phyloP scores from a whole-genome alignment of 1,140 invertebrate species.

The Pararge aegeria region DNA sequence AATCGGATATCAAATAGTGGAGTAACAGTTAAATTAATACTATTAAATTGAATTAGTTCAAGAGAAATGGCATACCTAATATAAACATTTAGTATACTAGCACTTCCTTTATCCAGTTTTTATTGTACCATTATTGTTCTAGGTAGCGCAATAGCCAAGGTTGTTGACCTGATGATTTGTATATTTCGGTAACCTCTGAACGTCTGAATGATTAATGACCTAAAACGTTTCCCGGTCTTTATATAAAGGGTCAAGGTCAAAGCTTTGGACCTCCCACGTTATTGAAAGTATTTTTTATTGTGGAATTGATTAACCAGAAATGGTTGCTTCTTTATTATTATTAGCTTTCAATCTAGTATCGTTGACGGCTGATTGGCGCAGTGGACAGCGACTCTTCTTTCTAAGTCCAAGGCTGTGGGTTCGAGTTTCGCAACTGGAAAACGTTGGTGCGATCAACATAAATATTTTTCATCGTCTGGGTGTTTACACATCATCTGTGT shows the following conservation, averaged over 20 bases:
- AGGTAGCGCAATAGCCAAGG: conserved; percentile 4
- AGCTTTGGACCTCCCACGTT: conserved; percentile 8
- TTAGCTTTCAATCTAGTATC: not conserved
- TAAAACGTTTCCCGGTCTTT: conserved; percentile 1
- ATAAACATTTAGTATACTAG: not conserved
- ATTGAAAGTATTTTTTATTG: conserved; percentile 8
- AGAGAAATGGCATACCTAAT: too few species aligned
- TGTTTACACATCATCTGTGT: too few species aligned
- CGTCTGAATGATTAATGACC: conserved; percentile 24
- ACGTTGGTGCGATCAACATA: too few species aligned
- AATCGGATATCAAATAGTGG: too few species aligned
- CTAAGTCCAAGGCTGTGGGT: too few species aligned
- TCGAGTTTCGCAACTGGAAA: too few species aligned
- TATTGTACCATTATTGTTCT: not conserved
- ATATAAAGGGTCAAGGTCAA: conserved; percentile 21
- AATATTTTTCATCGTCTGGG: too few species aligned
- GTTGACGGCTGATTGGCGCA: too few species aligned
- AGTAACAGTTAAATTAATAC: too few species aligned
- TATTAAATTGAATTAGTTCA: too few species aligned
- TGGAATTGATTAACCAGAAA: not conserved
- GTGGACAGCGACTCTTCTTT: too few species aligned
- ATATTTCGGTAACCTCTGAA: conserved; percentile 25
- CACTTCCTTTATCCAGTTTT: not conserved
- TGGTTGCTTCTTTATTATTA: not conserved
- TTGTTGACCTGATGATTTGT: conserved; percentile 21